These are phyloP conservation scores for Troides helena DNA, from an alignment of 2,888 invertebrate species.

Conservation along the genomic window DNA sequence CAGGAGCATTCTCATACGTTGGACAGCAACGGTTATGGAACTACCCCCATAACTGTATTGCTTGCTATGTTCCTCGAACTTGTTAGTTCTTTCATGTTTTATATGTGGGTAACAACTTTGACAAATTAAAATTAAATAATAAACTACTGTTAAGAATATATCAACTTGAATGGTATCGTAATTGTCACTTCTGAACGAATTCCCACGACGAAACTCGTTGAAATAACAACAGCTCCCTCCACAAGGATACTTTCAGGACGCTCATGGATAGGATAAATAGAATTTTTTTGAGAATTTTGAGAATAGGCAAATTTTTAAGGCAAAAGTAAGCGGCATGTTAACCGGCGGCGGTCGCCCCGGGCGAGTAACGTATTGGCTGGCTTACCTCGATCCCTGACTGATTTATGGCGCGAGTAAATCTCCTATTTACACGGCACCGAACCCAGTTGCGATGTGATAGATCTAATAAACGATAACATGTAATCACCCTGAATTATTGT, in stretches of 20 bases:
- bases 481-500: conserved; percentile 21
- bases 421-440: conserved; percentile 72
- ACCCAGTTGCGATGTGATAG: conserved; percentile 21
- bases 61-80: too few species aligned
- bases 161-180: too few species aligned
- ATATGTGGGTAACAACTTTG: too few species aligned
- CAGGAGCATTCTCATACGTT: too few species aligned
- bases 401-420: conserved; percentile 75
- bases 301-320: conserved; percentile 33
- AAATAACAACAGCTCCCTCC: neutral
- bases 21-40: too few species aligned
- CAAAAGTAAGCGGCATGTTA: conserved; percentile 41
- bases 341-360: conserved; percentile 54
- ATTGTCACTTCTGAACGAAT: neutral
- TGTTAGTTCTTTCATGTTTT: too few species aligned
- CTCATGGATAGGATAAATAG: neutral
- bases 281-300: conserved; percentile 10
- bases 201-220: neutral
- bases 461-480: conserved; percentile 57
- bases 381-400: conserved; percentile 73
- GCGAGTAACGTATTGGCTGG: conserved; percentile 67
- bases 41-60: too few species aligned
- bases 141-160: too few species aligned
- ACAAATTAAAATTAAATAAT: too few species aligned
- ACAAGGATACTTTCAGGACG: neutral